phyloP scores from a whole-genome alignment of 2,888 invertebrate species.

The Acanthacorydalis orientalis region DNA sequence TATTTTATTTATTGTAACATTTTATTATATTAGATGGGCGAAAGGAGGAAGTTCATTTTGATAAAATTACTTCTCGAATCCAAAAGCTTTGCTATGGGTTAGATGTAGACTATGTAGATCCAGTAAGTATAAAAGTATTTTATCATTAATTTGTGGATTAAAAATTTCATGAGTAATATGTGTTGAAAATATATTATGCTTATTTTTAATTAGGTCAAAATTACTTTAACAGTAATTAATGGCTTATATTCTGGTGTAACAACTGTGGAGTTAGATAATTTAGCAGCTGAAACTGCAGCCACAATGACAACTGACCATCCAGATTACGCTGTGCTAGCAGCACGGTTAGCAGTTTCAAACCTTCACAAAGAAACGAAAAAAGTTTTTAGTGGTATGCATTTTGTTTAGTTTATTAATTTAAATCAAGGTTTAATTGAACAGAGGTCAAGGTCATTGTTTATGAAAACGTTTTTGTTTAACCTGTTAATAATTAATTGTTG shows the following conservation, averaged over 20 bases:
- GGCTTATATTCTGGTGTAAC: conserved; percentile 94
- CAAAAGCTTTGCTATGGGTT: conserved; percentile 90
- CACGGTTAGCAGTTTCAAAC: conserved; percentile 90
- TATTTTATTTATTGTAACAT: background rate
- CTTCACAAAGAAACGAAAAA: conserved; percentile 97
- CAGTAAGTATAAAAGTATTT: conserved; percentile 44
- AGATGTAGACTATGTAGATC: conserved; percentile 91
- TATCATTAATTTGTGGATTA: background rate
- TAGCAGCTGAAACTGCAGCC: conserved; percentile 98
- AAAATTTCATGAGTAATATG: background rate
- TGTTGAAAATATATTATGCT: background rate
- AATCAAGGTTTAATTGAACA: no score
- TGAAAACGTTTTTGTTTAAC: no score
- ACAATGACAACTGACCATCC: conserved; percentile 95
- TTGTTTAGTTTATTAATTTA: no score
- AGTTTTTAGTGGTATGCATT: conserved; percentile 77
- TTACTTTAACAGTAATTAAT: conserved; percentile 82
- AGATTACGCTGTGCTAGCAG: conserved; percentile 83
- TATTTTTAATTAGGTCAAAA: conserved; percentile 40
- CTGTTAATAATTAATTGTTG: no score
- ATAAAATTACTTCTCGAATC: conserved; percentile 94
- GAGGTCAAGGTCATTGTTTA: no score
- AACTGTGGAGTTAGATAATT: conserved; percentile 89
- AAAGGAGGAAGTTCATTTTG: conserved; percentile 84
- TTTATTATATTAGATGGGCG: conserved; percentile 50